Percentiles rank a stretch among this genome's conserved stretches.
Conservation (phyloP, 2,113 vertebrate species). For the Chaenogobius annularis region DNA sequence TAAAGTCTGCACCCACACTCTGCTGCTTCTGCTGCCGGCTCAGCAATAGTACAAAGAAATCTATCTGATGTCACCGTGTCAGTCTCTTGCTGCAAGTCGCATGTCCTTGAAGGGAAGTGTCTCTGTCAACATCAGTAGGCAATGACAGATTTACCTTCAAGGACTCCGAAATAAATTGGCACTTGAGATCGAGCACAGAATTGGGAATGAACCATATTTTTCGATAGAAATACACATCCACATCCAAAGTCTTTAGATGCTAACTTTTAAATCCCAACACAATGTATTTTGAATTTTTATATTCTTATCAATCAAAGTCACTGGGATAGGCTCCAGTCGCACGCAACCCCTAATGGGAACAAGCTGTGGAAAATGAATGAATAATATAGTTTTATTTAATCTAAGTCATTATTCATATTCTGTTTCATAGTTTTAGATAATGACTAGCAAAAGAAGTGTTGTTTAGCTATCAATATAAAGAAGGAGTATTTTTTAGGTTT, state of each 20-base stretch:
- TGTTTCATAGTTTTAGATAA: too few relatives aligned
- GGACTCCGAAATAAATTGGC: constrained; percentile 36
- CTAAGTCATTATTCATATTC: too few relatives aligned
- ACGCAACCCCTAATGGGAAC: too few relatives aligned
- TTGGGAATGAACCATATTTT: constrained; percentile 35
- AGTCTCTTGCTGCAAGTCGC: not conserved
- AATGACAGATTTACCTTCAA: constrained; percentile 38
- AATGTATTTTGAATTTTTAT: too few relatives aligned
- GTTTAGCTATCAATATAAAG: too few relatives aligned
- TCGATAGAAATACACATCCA: not conserved
- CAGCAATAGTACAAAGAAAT: constrained; percentile 2
- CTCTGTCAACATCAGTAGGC: constrained; percentile 28
- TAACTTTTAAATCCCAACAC: too few relatives aligned
- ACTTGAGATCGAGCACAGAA: constrained; percentile 27
- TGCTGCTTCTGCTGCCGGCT: not conserved
- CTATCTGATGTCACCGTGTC: not conserved
- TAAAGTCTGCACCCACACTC: constrained; percentile 11
- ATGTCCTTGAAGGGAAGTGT: constrained; percentile 28
- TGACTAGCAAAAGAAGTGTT: too few relatives aligned
- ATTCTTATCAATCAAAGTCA: too few relatives aligned
- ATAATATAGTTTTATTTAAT: too few relatives aligned
- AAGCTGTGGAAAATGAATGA: too few relatives aligned
- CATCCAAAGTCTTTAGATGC: not conserved
- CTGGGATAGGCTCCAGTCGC: too few relatives aligned
- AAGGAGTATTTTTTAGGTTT: too few relatives aligned